A percentile compares a stretch with the other conserved stretches of the same genome.
Conservation (phyloP, 2,797 vertebrate species). For the Intellagama lesueurii region DNA sequence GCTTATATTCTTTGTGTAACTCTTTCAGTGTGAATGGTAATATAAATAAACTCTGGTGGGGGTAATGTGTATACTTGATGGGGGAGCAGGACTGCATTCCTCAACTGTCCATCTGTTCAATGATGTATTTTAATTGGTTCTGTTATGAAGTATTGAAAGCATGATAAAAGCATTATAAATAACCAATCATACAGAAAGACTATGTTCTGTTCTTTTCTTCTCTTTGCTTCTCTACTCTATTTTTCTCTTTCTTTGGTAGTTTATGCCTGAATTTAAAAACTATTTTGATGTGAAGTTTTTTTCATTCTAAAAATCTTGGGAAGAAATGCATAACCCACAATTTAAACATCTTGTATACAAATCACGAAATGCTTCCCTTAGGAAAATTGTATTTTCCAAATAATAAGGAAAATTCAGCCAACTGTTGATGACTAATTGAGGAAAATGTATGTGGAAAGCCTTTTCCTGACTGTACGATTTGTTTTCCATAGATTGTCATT, state of each 20-base stretch:
- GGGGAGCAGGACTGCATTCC: not conserved
- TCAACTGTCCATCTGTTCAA: not conserved
- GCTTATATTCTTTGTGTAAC: not conserved
- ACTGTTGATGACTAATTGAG: slow-evolving; percentile 45
- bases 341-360: rapidly evolving
- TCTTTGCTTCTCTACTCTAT: not conserved
- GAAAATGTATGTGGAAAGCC: slow-evolving; percentile 32
- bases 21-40: not conserved
- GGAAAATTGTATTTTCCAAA: slow-evolving; percentile 53
- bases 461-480: slow-evolving; percentile 37
- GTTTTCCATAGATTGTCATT: not conserved
- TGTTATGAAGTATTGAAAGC: not conserved
- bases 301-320: not conserved
- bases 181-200: not conserved
- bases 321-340: not conserved
- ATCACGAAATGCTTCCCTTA: slow-evolving; percentile 31
- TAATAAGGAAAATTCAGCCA: slow-evolving; percentile 61
- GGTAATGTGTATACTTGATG: not conserved
- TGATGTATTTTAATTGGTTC: not conserved
- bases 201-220: not conserved
- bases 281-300: not conserved
- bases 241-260: no score
- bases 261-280: not conserved
- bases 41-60: not conserved
- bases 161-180: not conserved